Evolutionary conservation across 30 jellyfish, hydroid and myxozoan species (phyloP), one percentile per base, ranked within the genome.

Genomic region (Hydra vulgaris): DNA sequence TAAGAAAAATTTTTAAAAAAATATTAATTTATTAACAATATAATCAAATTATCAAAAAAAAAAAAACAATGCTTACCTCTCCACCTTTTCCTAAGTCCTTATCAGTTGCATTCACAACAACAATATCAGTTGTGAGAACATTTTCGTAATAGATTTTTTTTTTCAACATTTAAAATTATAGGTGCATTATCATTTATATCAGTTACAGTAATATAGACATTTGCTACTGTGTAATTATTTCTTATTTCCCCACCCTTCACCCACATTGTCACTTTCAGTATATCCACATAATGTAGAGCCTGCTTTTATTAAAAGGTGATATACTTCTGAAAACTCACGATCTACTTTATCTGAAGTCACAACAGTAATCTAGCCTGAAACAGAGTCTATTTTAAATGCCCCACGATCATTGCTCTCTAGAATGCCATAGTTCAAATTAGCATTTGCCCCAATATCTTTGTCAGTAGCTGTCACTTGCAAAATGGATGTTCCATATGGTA

Each of bases 321-420:
- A 85, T 21, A 26, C 68, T 8, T 27, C 74, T 17, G 85, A 70
- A 70, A 70, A 72, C 61, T 90, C 95, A 23, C 89, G 74, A 72
- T 90, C 97, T 0, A 85, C 97, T 19, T 73, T 73, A 26, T 21
- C 81, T 0, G 68, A 17, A 18, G 54, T 74, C 24, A 19, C 83
- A 3, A 80, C 87, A 19, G 95, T 67, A 0, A 88, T 26, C 74
- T 17, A 78, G 79, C 96, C 96, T 18, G 92, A 66, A 4, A 15
- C 74, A 8, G 85, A 72, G 72, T 89, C 90, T n/a, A 88, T 80
- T 12, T 83, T 22, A 78, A 88, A 88, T 18, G 83, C 95, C 0
- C 96, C 97, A 26, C 95, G 85, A 66, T 85, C 97, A 74, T 90
- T 93, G 20, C 95, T 93, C 1, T 83, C 82, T 23, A 72, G 74